Evolutionary conservation across 2,888 invertebrate species (phyloP), one percentile per base, ranked within the genome.

Genomic region (Eubasilissa splendida): DNA sequence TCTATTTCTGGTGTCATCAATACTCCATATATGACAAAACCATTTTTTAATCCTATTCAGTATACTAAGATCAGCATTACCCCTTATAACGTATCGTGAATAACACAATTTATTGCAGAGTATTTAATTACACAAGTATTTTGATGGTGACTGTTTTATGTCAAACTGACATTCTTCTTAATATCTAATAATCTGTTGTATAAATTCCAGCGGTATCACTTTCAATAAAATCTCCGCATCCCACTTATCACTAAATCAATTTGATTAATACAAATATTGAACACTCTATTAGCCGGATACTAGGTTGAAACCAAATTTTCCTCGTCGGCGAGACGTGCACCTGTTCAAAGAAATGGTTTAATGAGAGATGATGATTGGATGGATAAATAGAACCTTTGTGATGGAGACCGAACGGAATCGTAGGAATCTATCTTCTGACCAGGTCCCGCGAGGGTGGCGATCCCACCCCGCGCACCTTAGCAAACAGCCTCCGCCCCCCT

Each of bases 401-500:
- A 77, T 58, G 33, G 68, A 74, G 66, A 53, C 66, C 66, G 53
- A 58, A 76, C 33, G 22, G 52, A 65, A 70, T 42, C 60, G 63
- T 31, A 50, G 60, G 70, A 33, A 70, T 22, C 14, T 74, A 74
- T 66, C 74, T 58, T 60, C 42, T 76, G 76, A 76, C 76, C 66
- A 70, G 59, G n/a, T 54, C 65, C 52, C 10, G 50, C 22, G 11
- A 59, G 59, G 31, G 22, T 22, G 22, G 22, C 22, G 22, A 22
- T 22, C 22, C 14, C 66, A 65, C 70, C 65, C 70, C 54, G 22
- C 60, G 56, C 56, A 11, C 59, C 70, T 73, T 65, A 65, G 78
- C 63, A 81, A 81, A 81, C 76, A 80, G 68, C 78, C 76, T 73
- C 59, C 80, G 68, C 75, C 71, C 76, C 59, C 80, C 70, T 4